Percentiles rank a stretch among this genome's conserved stretches.
phyloP scores from a whole-genome alignment of 2,113 vertebrate genomes.

The Setophaga coronata region DNA sequence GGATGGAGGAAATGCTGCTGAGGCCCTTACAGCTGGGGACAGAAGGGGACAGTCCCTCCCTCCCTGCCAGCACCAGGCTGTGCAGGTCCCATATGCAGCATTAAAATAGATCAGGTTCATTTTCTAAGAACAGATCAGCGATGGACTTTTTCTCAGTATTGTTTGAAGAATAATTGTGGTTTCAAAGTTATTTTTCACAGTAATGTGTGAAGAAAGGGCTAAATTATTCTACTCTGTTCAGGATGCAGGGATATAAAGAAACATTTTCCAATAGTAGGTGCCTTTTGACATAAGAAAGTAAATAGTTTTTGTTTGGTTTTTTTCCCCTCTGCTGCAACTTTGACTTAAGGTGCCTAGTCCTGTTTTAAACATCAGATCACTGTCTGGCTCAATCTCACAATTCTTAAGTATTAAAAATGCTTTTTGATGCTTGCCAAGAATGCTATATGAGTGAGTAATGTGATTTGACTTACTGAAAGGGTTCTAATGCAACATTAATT shows the following conservation, averaged over 20 bases:
- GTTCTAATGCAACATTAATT: conserved; percentile 14
- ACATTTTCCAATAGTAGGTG: not conserved
- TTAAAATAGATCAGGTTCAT: not conserved
- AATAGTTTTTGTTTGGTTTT: accelerated
- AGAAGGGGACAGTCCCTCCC: not conserved
- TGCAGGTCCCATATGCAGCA: not conserved
- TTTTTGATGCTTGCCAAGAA: conserved; percentile 24
- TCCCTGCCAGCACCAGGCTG: not conserved
- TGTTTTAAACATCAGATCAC: conserved; percentile 3
- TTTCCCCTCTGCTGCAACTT: not conserved
- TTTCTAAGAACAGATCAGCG: not conserved
- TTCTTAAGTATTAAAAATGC: conserved; percentile 11
- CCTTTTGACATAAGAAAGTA: not conserved
- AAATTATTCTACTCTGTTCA: not conserved
- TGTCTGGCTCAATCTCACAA: not conserved
- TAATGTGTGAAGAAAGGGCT: not conserved
- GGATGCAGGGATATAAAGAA: not conserved
- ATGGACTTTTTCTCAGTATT: not conserved
- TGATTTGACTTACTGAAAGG: conserved; percentile 17
- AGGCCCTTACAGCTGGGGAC: not conserved
- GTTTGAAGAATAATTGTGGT: not conserved
- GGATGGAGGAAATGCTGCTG: not conserved
- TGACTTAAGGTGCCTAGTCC: not conserved
- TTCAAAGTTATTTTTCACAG: not conserved
- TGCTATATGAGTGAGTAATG: conserved; percentile 1